A percentile compares a stretch with the other conserved stretches of the same genome.
These are phyloP conservation scores for Tachypleus tridentatus DNA, from an alignment of 1,140 invertebrate genomes.

Conservation along the genomic window DNA sequence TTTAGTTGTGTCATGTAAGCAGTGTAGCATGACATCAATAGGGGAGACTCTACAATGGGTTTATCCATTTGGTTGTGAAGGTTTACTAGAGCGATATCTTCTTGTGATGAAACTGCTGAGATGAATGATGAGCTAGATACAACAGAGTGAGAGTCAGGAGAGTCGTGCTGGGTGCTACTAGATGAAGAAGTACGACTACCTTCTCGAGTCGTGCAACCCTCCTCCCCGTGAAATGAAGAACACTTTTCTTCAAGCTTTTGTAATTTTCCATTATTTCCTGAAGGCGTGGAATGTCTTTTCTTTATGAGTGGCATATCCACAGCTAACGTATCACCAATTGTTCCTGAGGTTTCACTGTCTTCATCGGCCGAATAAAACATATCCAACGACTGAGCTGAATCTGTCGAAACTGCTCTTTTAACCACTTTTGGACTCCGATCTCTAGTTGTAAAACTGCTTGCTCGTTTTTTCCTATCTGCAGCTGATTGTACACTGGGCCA, in stretches of 20 bases:
- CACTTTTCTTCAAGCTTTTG: neutral
- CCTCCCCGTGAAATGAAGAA: neutral
- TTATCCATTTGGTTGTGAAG: conserved; percentile 90
- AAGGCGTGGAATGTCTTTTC: neutral
- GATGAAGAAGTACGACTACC: too few relatives aligned
- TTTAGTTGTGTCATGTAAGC: conserved; percentile 69
- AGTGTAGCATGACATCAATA: conserved; percentile 88
- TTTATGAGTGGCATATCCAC: neutral
- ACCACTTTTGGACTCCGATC: conserved; percentile 9
- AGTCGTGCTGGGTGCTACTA: too few relatives aligned
- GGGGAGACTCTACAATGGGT: conserved; percentile 73
- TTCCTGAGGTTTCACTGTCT: conserved; percentile 38
- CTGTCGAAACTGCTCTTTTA: conserved; percentile 60
- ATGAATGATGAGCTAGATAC: conserved; percentile 57
- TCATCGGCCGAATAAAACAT: conserved; percentile 84
- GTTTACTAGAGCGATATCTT: conserved; percentile 83
- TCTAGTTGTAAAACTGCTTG: neutral
- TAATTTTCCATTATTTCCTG: neutral
- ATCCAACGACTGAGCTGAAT: conserved; percentile 63
- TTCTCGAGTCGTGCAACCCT: too few relatives aligned
- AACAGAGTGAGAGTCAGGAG: neutral
- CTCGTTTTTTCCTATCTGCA: too few relatives aligned
- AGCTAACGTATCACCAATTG: conserved; percentile 1
- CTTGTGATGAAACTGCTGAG: conserved; percentile 84
- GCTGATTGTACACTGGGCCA: conserved; percentile 1